Evolutionary conservation across 2,888 invertebrate genomes (phyloP).

Genomic region (Pyrrhosoma nymphula): DNA sequence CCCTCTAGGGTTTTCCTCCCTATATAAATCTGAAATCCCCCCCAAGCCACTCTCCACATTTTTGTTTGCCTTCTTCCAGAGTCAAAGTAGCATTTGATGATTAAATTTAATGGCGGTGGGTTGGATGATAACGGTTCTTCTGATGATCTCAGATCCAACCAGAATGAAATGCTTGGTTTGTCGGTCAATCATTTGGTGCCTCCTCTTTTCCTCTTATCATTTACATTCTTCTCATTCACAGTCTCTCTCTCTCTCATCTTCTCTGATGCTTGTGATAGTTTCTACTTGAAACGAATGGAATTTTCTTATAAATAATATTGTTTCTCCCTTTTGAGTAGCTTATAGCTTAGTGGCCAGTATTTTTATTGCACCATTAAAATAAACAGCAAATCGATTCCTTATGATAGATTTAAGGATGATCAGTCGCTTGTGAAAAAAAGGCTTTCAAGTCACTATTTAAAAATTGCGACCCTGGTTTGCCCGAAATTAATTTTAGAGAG

Average conservation of each 20-base stretch:
- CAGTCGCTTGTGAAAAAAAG: too few species aligned
- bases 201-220: not conserved
- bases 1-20: not conserved
- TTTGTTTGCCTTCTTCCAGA: not conserved
- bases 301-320: too few species aligned
- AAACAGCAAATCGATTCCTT: too few species aligned
- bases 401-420: too few species aligned
- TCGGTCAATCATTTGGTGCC: not conserved
- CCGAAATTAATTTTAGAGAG: too few species aligned
- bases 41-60: not conserved
- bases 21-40: not conserved
- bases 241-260: not conserved
- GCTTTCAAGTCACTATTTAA: too few species aligned
- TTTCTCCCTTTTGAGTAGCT: too few species aligned
- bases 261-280: not conserved
- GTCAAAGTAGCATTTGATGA: slow-evolving; percentile 31
- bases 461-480: too few species aligned
- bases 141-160: not conserved
- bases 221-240: not conserved
- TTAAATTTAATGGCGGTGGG: slow-evolving; percentile 12
- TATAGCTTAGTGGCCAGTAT: too few species aligned
- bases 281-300: too few species aligned
- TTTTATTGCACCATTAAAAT: too few species aligned
- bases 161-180: not conserved
- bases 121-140: not conserved